Percentiles rank a stretch among this genome's conserved stretches.
Evolutionary conservation across 2,797 vertebrate genomes (phyloP).

Genomic region (Telmatherina bonti): DNA sequence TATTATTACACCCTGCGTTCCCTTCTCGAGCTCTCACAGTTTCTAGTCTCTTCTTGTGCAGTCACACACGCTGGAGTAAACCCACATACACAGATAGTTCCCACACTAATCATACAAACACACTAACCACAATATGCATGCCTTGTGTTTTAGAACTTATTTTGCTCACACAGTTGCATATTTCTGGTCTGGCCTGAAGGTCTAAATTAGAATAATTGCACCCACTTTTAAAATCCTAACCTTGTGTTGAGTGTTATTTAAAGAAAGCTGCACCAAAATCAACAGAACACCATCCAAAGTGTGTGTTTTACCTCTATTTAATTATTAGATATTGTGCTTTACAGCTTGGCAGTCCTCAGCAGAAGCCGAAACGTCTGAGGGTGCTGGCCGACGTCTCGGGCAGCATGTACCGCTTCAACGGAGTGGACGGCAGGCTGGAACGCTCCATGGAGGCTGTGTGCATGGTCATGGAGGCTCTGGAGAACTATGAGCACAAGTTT

Average conservation of each 20-base stretch:
- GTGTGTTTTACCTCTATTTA: slow-evolving; percentile 13
- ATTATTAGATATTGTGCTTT: background rate
- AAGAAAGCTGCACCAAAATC: slow-evolving; percentile 15
- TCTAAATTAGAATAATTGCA: slow-evolving; percentile 33
- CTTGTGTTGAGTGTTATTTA: slow-evolving; percentile 39
- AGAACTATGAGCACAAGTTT: slow-evolving; percentile 95
- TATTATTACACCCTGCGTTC: slow-evolving; percentile 54
- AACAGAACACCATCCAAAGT: background rate
- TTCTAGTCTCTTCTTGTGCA: slow-evolving; percentile 23
- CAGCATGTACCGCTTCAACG: slow-evolving; percentile 99
- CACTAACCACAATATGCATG: slow-evolving; percentile 54
- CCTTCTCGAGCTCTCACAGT: slow-evolving; percentile 32
- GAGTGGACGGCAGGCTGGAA: slow-evolving; percentile 92
- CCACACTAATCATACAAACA: slow-evolving; percentile 58
- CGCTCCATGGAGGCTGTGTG: slow-evolving; percentile 98
- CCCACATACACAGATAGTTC: slow-evolving; percentile 32
- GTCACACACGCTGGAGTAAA: background rate
- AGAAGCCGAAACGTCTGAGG: slow-evolving; percentile 94
- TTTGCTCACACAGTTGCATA: slow-evolving; percentile 54
- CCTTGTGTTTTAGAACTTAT: slow-evolving; percentile 53
- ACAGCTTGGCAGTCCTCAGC: slow-evolving; percentile 91
- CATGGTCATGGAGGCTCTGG: slow-evolving; percentile 98
- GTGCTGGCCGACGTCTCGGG: slow-evolving; percentile 94
- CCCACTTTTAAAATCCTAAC: slow-evolving; percentile 21
- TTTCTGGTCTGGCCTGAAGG: slow-evolving; percentile 51